A percentile compares a stretch with the other conserved stretches of the same genome.
phyloP scores from a whole-genome alignment of 2,113 vertebrate species.

The Xiphias gladius region DNA sequence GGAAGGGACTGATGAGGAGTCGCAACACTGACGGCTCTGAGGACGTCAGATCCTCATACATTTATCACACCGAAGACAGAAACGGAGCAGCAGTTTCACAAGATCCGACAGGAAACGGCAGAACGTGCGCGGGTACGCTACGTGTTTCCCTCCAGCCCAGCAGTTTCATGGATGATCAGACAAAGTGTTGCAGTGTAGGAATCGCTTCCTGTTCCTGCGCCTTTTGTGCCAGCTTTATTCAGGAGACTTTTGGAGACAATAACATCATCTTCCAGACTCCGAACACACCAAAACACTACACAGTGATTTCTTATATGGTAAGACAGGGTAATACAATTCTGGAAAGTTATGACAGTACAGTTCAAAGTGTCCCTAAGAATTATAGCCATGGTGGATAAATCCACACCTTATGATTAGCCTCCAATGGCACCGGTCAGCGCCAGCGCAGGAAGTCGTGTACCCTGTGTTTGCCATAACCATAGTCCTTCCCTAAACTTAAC shows the following conservation, averaged over 20 bases:
- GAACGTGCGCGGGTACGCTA: background rate
- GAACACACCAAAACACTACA: background rate
- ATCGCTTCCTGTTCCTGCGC: background rate
- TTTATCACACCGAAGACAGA: slow-evolving; percentile 12
- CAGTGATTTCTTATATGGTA: background rate
- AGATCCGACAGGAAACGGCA: background rate
- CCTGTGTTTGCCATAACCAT: background rate
- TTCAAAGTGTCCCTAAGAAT: too few species aligned
- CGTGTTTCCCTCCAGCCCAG: background rate
- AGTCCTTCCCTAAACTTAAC: background rate
- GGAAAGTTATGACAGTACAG: too few species aligned
- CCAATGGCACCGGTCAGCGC: too few species aligned
- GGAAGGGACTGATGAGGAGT: slow-evolving; percentile 5
- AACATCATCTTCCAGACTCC: too few species aligned
- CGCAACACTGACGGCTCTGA: background rate
- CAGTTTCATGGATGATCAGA: too few species aligned
- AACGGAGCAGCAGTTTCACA: slow-evolving; percentile 1
- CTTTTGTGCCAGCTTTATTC: background rate
- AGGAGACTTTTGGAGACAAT: too few species aligned
- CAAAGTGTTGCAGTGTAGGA: too few species aligned
- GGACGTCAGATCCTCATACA: slow-evolving; percentile 14
- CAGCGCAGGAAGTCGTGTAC: too few species aligned
- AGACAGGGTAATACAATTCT: too few species aligned
- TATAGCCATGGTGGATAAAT: too few species aligned
- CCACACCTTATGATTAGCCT: too few species aligned